A percentile compares a stretch with the other conserved stretches of the same genome.
phyloP scores from a whole-genome alignment of 2,113 vertebrate species.

The Paramisgurnus dabryanus region DNA sequence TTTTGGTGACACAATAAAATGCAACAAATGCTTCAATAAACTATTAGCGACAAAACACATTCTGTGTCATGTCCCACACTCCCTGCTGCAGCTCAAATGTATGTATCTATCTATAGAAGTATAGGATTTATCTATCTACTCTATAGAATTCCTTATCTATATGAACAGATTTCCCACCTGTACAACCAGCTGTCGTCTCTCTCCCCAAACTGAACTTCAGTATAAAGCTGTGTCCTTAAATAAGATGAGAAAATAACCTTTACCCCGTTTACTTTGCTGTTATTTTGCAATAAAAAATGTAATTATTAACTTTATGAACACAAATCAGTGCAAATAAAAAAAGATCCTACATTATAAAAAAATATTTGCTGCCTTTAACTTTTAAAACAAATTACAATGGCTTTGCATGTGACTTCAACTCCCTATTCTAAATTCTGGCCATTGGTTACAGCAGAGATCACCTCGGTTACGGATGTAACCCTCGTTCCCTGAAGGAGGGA shows the following conservation, averaged over 20 bases:
- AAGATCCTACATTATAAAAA: background rate
- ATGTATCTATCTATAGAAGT: background rate
- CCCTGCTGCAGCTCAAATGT: background rate
- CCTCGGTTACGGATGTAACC: no score
- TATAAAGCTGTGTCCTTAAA: background rate
- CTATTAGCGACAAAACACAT: no score
- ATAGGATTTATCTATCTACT: no score
- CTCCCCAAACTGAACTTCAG: background rate
- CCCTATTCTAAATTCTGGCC: no score
- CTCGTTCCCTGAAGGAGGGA: no score
- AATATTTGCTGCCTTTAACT: no score
- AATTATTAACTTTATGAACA: background rate
- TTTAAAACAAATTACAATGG: no score
- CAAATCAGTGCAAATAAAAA: background rate
- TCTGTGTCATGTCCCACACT: no score
- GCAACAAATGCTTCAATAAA: no score
- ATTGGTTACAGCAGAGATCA: no score
- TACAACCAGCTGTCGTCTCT: background rate
- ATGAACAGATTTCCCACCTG: background rate
- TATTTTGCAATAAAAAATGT: background rate
- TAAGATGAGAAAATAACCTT: constrained; percentile 1
- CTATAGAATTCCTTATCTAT: background rate
- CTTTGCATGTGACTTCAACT: no score
- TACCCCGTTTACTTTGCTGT: constrained; percentile 8
- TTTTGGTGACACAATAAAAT: no score